Evolutionary conservation across 2,797 vertebrate species (phyloP).

Genomic region (Sebastes trivittatus): DNA sequence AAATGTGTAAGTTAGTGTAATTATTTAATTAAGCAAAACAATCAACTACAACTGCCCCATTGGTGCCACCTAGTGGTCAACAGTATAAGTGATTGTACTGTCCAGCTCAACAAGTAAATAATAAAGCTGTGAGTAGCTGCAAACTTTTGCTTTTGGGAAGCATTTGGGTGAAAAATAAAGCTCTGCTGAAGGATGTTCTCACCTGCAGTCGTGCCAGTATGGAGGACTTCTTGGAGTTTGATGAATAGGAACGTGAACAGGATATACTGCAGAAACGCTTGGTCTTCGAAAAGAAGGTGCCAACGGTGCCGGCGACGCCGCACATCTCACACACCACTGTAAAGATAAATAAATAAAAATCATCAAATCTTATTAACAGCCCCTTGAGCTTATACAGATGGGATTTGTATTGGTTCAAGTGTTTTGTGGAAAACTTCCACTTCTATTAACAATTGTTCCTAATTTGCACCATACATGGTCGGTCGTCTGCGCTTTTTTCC

Average conservation of each 20-base stretch:
- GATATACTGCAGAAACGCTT: constrained; percentile 96
- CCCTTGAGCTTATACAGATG: neutral
- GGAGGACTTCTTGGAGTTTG: constrained; percentile 94
- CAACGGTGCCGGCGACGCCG: constrained; percentile 85
- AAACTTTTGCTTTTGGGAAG: neutral
- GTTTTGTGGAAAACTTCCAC: neutral
- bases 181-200: constrained; percentile 24
- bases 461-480: constrained; percentile 68
- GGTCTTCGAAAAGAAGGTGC: constrained; percentile 90
- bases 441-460: neutral
- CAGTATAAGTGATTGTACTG: neutral
- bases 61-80: neutral
- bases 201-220: constrained; percentile 93
- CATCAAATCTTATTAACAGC: neutral
- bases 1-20: neutral
- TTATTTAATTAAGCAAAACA: neutral
- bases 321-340: constrained; percentile 95
- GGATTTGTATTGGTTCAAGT: neutral
- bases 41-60: neutral
- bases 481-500: constrained; percentile 72
- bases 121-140: neutral
- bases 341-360: neutral
- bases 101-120: neutral
- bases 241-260: constrained; percentile 95
- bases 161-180: neutral